Percentiles rank a stretch among this genome's conserved stretches.
Evolutionary conservation across 2,797 vertebrate species (phyloP).

Genomic region (Anguilla megastoma): DNA sequence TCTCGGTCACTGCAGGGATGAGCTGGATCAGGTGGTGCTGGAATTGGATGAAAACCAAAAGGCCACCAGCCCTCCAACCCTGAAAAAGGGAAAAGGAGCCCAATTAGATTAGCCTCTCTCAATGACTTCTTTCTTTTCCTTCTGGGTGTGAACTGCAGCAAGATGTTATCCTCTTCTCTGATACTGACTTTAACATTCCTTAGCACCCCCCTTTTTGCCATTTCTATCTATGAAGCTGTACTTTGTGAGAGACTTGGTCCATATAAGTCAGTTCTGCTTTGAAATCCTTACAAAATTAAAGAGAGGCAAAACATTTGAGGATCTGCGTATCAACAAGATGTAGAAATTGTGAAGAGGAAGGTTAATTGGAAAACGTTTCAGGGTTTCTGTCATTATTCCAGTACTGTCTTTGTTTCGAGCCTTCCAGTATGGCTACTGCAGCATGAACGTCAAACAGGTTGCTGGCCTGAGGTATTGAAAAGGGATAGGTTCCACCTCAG

Average conservation of each 20-base stretch:
- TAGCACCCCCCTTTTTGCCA: background rate
- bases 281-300: background rate
- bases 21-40: slow-evolving; percentile 50
- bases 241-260: background rate
- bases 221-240: no score
- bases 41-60: slow-evolving; percentile 28
- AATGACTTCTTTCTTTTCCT: slow-evolving; percentile 5
- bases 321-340: slow-evolving; percentile 54
- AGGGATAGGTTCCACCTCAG: slow-evolving; percentile 16
- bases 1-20: slow-evolving; percentile 55
- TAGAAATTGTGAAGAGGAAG: slow-evolving; percentile 57
- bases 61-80: slow-evolving; percentile 47
- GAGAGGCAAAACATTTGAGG: slow-evolving; percentile 41
- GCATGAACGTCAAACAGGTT: slow-evolving; percentile 44
- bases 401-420: slow-evolving; percentile 29
- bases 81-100: slow-evolving; percentile 21
- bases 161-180: background rate
- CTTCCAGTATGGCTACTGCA: slow-evolving; percentile 27
- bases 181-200: slow-evolving; percentile 15
- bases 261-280: no score
- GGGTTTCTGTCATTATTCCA: slow-evolving; percentile 17
- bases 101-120: slow-evolving; percentile 22
- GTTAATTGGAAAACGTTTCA: slow-evolving; percentile 29
- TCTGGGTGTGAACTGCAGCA: background rate
- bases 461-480: slow-evolving; percentile 41